Percentiles rank a stretch among this genome's conserved stretches.
phyloP scores from a whole-genome alignment of 2,888 invertebrate species.

The Coremacera marginata region DNA sequence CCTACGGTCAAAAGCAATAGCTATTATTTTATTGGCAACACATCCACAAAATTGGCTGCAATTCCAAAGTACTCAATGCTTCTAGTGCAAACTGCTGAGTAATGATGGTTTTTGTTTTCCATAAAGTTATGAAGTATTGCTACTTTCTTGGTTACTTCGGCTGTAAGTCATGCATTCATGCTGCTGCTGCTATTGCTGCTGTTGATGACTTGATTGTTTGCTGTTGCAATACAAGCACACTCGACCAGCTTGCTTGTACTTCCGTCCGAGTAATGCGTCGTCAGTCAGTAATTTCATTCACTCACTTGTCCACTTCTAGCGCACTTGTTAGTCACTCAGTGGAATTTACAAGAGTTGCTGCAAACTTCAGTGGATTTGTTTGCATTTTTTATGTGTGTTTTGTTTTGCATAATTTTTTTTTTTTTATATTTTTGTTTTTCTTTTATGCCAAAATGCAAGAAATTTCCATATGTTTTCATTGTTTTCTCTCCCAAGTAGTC shows the following conservation, averaged over 20 bases:
- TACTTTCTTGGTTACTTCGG: too few species aligned
- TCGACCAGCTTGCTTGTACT: too few species aligned
- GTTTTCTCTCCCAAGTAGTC: constrained; percentile 2
- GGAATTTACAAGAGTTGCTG: not conserved
- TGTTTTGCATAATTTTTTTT: not conserved
- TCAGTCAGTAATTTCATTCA: not conserved
- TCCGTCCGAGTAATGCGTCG: not conserved
- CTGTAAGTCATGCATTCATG: not conserved
- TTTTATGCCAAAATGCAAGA: constrained; percentile 10
- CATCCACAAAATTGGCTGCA: too few species aligned
- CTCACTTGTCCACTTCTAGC: constrained; percentile 14
- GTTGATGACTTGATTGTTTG: constrained; percentile 21
- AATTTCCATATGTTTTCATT: constrained; percentile 11
- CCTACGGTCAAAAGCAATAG: too few species aligned
- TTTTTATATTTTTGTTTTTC: not conserved
- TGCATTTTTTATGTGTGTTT: not conserved
- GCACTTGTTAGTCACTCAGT: constrained; percentile 20
- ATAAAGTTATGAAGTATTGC: too few species aligned
- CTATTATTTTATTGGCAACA: too few species aligned
- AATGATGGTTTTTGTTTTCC: too few species aligned
- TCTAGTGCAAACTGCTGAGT: too few species aligned
- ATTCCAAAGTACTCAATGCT: too few species aligned
- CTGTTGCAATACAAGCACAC: not conserved
- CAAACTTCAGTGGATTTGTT: not conserved
- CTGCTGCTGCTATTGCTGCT: not conserved